Percentiles rank a stretch among this genome's conserved stretches.
Conservation (phyloP, 64 coral and sea anemone genomes). For the Stichodactyla mertensii region DNA sequence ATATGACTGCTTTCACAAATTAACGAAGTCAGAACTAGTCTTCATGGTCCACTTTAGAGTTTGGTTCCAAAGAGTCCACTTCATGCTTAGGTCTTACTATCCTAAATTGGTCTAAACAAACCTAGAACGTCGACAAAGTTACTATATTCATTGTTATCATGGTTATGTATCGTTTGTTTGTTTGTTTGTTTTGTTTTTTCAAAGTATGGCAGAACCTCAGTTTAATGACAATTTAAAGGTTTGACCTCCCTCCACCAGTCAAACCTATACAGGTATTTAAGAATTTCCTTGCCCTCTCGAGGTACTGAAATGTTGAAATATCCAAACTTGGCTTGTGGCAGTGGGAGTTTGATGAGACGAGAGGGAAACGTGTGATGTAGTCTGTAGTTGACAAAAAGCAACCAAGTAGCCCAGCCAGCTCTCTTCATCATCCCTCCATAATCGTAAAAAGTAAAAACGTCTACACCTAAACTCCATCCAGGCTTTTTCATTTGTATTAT, state of each 20-base stretch:
- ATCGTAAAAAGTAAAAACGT: slow-evolving; percentile 65
- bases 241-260: slow-evolving; percentile 63
- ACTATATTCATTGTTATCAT: no score
- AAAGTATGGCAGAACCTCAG: neutral
- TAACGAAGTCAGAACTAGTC: no score
- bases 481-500: slow-evolving; percentile 3
- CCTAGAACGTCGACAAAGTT: no score
- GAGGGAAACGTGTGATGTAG: slow-evolving; percentile 66
- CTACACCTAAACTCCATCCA: slow-evolving; percentile 20
- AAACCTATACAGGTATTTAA: slow-evolving; percentile 68
- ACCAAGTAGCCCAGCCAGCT: slow-evolving; percentile 46
- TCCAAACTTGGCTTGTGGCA: slow-evolving; percentile 68
- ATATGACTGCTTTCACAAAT: no score
- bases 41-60: no score
- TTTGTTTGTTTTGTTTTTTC: no score
- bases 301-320: slow-evolving; percentile 61
- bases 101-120: no score
- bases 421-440: slow-evolving; percentile 62
- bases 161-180: no score
- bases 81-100: no score
- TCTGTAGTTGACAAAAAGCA: slow-evolving; percentile 39
- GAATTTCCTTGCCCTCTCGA: slow-evolving; percentile 60
- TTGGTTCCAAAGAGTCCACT: no score
- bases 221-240: neutral
- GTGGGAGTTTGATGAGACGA: slow-evolving; percentile 28